Evolutionary conservation across 2,797 vertebrate genomes (phyloP).

Genomic region (Kryptopterus vitreolus): DNA sequence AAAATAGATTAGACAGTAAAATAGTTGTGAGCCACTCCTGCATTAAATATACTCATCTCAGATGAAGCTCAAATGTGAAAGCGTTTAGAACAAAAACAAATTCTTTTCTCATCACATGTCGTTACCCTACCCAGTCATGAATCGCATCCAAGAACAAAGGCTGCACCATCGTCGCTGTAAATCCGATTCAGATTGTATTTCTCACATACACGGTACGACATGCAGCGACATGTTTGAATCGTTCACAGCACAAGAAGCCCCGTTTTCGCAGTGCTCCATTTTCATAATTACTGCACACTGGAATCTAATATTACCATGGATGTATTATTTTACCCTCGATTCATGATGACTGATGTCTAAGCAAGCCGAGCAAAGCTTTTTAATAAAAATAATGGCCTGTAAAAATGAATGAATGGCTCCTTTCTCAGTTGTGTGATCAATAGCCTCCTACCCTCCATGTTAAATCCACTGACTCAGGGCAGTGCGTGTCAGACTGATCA

Average conservation of each 20-base stretch:
- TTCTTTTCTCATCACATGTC: background rate
- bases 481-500: slow-evolving; percentile 15
- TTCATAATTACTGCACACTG: slow-evolving; percentile 14
- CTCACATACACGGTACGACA: background rate
- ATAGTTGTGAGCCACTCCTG: background rate
- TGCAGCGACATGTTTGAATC: no score
- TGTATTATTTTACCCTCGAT: slow-evolving; percentile 5
- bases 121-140: background rate
- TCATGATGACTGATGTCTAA: slow-evolving; percentile 8
- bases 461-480: slow-evolving; percentile 19
- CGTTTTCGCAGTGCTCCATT: slow-evolving; percentile 6
- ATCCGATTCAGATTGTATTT: no score
- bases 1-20: no score
- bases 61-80: background rate
- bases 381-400: slow-evolving; percentile 30
- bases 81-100: background rate
- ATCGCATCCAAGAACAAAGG: background rate
- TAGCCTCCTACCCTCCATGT: background rate
- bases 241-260: background rate
- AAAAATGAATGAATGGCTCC: background rate
- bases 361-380: slow-evolving; percentile 10
- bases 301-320: slow-evolving; percentile 21
- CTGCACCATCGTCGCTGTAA: no score
- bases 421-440: slow-evolving; percentile 3
- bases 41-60: background rate